These are phyloP conservation scores for Thripadectes ignobilis DNA, from an alignment of 2,797 vertebrate species.

Conservation along the genomic window DNA sequence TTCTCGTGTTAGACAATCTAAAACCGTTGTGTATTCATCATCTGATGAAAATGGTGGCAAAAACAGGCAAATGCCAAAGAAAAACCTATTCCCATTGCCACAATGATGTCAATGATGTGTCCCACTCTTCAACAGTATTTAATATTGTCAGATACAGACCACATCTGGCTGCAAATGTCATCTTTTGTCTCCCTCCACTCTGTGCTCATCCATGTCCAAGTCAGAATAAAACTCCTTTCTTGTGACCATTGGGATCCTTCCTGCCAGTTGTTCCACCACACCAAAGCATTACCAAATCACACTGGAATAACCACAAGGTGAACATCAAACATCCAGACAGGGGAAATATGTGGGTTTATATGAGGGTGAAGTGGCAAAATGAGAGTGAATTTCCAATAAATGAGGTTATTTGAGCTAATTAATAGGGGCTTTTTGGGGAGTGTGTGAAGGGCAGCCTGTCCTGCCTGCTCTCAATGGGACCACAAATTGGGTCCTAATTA, in stretches of 20 bases:
- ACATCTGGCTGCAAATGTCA: neutral
- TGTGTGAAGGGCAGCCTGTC: neutral
- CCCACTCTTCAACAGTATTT: neutral
- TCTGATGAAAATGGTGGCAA: neutral
- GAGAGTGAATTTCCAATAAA: constrained; percentile 14
- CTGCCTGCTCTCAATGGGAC: neutral
- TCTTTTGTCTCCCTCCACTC: neutral
- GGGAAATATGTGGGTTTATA: neutral
- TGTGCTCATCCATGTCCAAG: neutral
- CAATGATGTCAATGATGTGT: neutral
- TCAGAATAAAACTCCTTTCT: neutral
- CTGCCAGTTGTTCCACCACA: constrained; percentile 10
- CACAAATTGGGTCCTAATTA: neutral
- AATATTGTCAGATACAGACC: neutral
- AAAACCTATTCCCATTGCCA: constrained; percentile 30
- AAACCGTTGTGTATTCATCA: neutral
- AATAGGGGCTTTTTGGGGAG: neutral
- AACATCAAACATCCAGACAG: neutral
- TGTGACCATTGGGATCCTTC: neutral
- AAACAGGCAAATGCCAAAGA: neutral
- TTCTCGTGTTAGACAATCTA: neutral
- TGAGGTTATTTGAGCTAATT: neutral
- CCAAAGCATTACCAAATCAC: constrained; percentile 39
- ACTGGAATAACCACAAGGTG: constrained; percentile 27
- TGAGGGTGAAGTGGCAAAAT: neutral